A percentile compares a stretch with the other conserved stretches of the same genome.
Evolutionary conservation across 2,888 invertebrate genomes (phyloP).

Genomic region (Heliconius cydno): DNA sequence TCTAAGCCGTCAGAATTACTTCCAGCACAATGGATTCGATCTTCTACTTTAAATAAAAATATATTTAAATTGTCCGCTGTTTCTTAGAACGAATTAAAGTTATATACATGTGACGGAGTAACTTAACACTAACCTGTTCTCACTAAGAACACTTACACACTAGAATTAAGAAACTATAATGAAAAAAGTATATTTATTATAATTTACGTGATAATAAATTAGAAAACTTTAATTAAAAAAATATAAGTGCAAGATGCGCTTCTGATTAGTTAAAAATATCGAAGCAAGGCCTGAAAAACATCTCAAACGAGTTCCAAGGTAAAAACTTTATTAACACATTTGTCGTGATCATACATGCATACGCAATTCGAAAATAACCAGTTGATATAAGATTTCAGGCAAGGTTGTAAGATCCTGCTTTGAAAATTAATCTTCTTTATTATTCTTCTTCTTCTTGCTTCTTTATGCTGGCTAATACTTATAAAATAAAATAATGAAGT

Average conservation of each 20-base stretch:
- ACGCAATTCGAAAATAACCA: conserved; percentile 25
- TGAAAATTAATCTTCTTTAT: not conserved
- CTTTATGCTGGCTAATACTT: not conserved
- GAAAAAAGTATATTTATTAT: not conserved
- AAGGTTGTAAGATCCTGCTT: not conserved
- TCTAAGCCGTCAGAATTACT: too few species aligned
- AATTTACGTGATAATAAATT: not conserved
- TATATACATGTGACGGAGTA: too few species aligned
- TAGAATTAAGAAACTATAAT: too few species aligned
- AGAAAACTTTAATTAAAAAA: not conserved
- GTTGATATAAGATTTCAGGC: not conserved
- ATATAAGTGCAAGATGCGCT: conserved; percentile 1
- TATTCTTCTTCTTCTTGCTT: too few species aligned
- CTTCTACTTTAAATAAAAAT: too few species aligned
- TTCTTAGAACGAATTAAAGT: not conserved
- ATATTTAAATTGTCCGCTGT: not conserved
- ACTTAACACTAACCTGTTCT: not conserved
- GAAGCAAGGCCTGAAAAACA: conserved; percentile 10
- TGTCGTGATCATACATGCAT: conserved; percentile 31
- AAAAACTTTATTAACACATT: conserved; percentile 39
- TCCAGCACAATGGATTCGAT: too few species aligned
- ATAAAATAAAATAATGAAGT: not conserved
- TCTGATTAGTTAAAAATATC: conserved; percentile 13
- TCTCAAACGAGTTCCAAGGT: conserved; percentile 34
- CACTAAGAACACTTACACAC: too few species aligned